phyloP scores from a whole-genome alignment of 2,888 invertebrate species.

The Scaptomyza parva region DNA sequence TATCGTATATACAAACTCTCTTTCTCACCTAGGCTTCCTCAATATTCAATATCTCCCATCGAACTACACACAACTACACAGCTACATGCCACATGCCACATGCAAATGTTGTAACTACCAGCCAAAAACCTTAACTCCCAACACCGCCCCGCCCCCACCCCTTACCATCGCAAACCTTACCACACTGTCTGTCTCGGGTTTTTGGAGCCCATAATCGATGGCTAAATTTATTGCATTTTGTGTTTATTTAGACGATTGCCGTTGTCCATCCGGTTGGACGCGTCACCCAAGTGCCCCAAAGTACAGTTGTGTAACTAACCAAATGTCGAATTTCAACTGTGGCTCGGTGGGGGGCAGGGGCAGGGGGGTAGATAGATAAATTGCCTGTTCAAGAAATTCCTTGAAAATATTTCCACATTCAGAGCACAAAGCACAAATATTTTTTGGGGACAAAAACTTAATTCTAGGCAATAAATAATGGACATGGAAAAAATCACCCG shows the following conservation, averaged over 20 bases:
- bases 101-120: conserved; percentile 46
- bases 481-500: no score
- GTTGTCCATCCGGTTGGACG: conserved; percentile 56
- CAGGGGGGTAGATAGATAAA: conserved; percentile 31
- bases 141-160: no score
- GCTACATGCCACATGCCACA: conserved; percentile 26
- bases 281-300: conserved; percentile 57
- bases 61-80: no score
- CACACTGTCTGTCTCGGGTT: conserved; percentile 17
- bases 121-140: neutral
- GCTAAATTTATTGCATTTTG: conserved; percentile 77
- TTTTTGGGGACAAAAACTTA: neutral
- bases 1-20: conserved; percentile 9
- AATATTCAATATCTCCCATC: conserved; percentile 19
- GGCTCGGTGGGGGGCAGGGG: accelerated
- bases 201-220: conserved; percentile 74
- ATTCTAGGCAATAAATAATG: conserved; percentile 6
- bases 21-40: conserved; percentile 34
- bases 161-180: neutral
- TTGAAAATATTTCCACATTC: conserved; percentile 4
- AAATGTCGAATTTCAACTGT: conserved; percentile 23
- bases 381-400: conserved; percentile 44
- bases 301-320: conserved; percentile 68
- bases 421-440: conserved; percentile 14
- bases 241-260: conserved; percentile 78